Percentiles rank a stretch among this genome's conserved stretches.
phyloP scores from a whole-genome alignment of 2,797 vertebrate genomes.

The Sebastes minor region DNA sequence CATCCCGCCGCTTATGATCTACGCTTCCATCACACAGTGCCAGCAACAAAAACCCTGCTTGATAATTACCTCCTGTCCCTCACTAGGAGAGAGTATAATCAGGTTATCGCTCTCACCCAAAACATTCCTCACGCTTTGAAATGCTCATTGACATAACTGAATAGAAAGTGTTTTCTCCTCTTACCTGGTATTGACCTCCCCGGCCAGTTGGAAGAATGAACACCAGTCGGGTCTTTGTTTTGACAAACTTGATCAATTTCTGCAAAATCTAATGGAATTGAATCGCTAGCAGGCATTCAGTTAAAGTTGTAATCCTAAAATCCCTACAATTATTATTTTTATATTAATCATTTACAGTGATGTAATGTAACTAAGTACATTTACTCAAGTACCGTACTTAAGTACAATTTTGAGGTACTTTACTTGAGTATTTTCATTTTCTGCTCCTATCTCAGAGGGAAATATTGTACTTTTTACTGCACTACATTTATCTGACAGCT shows the following conservation, averaged over 20 bases:
- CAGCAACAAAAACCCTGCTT: conserved; percentile 53
- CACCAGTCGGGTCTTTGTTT: not conserved
- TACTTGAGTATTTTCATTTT: too few relatives aligned
- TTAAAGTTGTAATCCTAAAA: not conserved
- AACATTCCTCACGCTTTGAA: conserved; percentile 67
- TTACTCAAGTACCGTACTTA: too few relatives aligned
- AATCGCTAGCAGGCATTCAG: not conserved
- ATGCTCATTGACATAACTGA: conserved; percentile 51
- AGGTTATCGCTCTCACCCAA: conserved; percentile 71
- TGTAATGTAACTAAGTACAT: too few relatives aligned
- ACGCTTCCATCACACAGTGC: conserved; percentile 47
- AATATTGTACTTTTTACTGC: too few relatives aligned
- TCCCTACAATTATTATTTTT: not conserved
- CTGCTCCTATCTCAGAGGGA: too few relatives aligned
- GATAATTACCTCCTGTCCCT: conserved; percentile 74
- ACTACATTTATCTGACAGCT: too few relatives aligned
- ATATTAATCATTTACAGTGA: not conserved
- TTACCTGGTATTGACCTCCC: conserved; percentile 30
- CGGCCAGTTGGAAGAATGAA: not conserved
- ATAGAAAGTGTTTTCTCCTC: conserved; percentile 39
- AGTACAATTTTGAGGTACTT: too few relatives aligned
- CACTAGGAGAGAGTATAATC: conserved; percentile 66
- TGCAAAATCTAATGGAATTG: conserved; percentile 20
- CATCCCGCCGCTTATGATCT: conserved; percentile 59
- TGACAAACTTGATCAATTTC: conserved; percentile 25